Evolutionary conservation across 2,888 invertebrate genomes (phyloP).

Genomic region (Phanerotoma sp.): DNA sequence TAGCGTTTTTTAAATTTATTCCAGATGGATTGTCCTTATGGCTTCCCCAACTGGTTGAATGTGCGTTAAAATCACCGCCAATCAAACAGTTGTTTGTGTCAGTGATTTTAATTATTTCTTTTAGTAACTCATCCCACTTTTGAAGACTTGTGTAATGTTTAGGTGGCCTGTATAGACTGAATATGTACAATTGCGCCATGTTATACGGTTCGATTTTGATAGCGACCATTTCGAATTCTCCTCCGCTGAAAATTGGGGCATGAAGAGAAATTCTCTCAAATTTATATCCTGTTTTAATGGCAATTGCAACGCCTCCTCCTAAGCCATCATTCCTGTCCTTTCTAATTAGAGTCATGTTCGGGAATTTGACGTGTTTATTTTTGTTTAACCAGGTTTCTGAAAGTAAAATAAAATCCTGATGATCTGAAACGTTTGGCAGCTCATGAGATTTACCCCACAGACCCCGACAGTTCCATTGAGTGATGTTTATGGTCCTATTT

Average conservation of each 20-base stretch:
- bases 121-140: neutral
- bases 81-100: neutral
- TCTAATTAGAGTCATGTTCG: neutral
- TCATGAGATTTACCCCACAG: slow-evolving; percentile 9
- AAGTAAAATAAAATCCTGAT: slow-evolving; percentile 2
- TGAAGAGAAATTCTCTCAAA: neutral
- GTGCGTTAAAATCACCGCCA: slow-evolving; percentile 5
- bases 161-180: neutral
- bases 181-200: neutral
- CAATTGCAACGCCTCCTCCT: neutral
- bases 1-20: neutral
- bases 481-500: too few relatives aligned
- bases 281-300: neutral
- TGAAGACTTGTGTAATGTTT: neutral
- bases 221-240: neutral
- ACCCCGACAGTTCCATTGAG: slow-evolving; percentile 18
- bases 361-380: too few relatives aligned
- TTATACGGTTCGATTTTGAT: neutral
- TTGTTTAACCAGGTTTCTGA: slow-evolving; percentile 10
- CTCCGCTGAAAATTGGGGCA: neutral
- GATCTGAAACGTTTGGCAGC: neutral
- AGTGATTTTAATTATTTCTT: neutral
- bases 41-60: neutral
- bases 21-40: neutral
- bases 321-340: neutral